These are phyloP conservation scores for Rhagophthalmus giganteus DNA, from an alignment of 2,888 invertebrate species.

Conservation along the genomic window DNA sequence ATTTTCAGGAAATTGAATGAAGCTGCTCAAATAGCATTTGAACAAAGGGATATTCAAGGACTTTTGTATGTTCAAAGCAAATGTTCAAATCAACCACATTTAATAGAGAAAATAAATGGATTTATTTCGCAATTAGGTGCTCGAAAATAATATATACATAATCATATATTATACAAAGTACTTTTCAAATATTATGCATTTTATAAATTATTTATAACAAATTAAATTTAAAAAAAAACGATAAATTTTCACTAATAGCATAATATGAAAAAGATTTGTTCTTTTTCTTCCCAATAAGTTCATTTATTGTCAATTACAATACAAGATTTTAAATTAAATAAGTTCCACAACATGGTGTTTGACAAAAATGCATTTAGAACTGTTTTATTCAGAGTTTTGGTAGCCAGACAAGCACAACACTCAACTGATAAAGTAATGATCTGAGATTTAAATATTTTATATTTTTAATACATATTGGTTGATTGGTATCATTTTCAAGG, in stretches of 20 bases:
- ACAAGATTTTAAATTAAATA: no score
- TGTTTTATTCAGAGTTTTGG: no score
- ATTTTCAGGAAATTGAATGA: slow-evolving; percentile 70
- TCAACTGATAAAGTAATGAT: no score
- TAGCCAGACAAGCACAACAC: no score
- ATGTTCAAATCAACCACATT: slow-evolving; percentile 57
- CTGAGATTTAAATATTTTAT: no score
- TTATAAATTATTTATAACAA: not conserved
- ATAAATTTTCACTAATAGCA: no score
- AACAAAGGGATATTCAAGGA: slow-evolving; percentile 73
- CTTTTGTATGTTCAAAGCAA: slow-evolving; percentile 69
- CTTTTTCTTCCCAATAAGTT: not conserved
- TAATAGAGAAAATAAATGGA: slow-evolving; percentile 58
- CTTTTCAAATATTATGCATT: not conserved
- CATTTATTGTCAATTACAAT: not conserved
- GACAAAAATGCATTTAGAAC: no score
- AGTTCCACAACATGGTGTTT: no score
- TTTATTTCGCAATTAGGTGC: slow-evolving; percentile 56
- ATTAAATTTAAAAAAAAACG: not conserved
- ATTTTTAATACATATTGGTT: no score
- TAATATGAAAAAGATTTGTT: not conserved
- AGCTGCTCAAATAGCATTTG: slow-evolving; percentile 76
- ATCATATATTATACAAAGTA: not conserved
- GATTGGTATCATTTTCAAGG: no score
- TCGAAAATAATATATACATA: slow-evolving; percentile 48